Evolutionary conservation across 1,140 invertebrate genomes (phyloP).

Genomic region (Sminthurides bifidus): DNA sequence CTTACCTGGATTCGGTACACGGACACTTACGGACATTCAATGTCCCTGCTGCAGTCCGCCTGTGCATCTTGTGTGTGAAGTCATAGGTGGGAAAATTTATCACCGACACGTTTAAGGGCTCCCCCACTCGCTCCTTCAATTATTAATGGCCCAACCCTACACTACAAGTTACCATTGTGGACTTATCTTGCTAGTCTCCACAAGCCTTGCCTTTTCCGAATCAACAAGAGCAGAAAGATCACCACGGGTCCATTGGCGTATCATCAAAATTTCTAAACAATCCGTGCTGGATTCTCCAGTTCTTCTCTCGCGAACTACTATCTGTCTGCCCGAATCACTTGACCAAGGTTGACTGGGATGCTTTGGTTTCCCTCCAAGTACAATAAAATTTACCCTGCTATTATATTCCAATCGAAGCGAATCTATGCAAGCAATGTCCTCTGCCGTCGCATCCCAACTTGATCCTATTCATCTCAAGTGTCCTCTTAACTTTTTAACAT

Average conservation of each 20-base stretch:
- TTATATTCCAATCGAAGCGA: constrained; percentile 13
- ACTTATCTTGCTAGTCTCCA: no score
- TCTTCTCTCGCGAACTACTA: no score
- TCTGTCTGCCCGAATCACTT: no score
- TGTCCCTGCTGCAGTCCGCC: not conserved
- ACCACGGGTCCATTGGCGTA: no score
- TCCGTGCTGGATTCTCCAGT: no score
- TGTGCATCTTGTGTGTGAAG: constrained; percentile 19
- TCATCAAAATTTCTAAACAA: no score
- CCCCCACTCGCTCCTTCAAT: constrained; percentile 27
- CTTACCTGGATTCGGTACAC: no score
- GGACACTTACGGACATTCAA: no score
- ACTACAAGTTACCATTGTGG: not conserved
- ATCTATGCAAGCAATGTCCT: not conserved
- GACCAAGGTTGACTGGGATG: no score
- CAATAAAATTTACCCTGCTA: not conserved
- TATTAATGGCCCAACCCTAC: constrained; percentile 19
- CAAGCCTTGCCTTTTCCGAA: not conserved
- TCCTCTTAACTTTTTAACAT: not conserved
- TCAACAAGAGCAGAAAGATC: no score
- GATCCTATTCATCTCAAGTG: constrained; percentile 2
- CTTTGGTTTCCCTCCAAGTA: no score
- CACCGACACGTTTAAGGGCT: constrained; percentile 27
- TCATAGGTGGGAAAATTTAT: constrained; percentile 29
- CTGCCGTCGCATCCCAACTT: not conserved